Conservation (phyloP, 2,797 vertebrate species). For the Brachyalestes nurse region DNA sequence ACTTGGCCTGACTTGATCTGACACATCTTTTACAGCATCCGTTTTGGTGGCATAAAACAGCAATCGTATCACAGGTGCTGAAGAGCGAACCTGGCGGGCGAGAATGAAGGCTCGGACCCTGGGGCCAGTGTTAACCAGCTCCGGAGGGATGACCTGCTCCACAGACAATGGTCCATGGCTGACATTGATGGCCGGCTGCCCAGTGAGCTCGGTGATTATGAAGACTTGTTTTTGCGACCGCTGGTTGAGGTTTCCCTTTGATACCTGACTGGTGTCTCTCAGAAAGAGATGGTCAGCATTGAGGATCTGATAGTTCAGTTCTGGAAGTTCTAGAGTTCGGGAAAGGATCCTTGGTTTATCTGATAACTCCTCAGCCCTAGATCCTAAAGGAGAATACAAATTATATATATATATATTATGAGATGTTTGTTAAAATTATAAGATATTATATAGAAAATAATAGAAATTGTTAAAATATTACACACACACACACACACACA, state of each 20-base stretch:
- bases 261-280: conserved; percentile 81
- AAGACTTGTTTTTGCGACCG: conserved; percentile 86
- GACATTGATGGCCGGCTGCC: conserved; percentile 81
- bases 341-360: conserved; percentile 77
- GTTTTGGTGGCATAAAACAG: conserved; percentile 85
- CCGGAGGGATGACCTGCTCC: conserved; percentile 81
- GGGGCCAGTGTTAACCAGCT: conserved; percentile 78
- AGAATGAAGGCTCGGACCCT: conserved; percentile 83
- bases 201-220: conserved; percentile 81
- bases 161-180: conserved; percentile 86
- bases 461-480: too few species aligned
- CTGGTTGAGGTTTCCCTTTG: conserved; percentile 84
- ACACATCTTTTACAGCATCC: conserved; percentile 46
- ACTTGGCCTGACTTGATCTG: conserved; percentile 28
- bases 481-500: too few species aligned
- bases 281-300: conserved; percentile 87
- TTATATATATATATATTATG: not conserved
- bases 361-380: conserved; percentile 73
- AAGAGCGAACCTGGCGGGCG: conserved; percentile 80
- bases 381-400: conserved; percentile 45
- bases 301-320: conserved; percentile 84
- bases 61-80: conserved; percentile 84
- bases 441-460: too few species aligned
- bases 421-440: too few species aligned
- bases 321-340: conserved; percentile 83